These are phyloP conservation scores for Torymus tubicola DNA, from an alignment of 2,888 invertebrate genomes.

Conservation along the genomic window DNA sequence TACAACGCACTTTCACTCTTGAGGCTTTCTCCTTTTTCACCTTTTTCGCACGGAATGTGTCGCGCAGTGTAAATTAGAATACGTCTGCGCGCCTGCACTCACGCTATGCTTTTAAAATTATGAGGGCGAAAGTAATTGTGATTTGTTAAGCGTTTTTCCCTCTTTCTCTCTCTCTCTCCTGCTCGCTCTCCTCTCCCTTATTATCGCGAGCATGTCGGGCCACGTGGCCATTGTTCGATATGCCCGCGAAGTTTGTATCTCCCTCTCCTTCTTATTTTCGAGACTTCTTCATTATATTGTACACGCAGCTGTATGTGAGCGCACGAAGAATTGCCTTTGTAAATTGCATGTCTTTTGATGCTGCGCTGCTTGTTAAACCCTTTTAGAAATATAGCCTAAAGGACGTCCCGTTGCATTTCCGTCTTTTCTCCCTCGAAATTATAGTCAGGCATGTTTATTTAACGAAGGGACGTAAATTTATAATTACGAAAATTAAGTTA, in stretches of 20 bases:
- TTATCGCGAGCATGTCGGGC: constrained; percentile 18
- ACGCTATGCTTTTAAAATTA: constrained; percentile 45
- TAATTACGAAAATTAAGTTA: constrained; percentile 26
- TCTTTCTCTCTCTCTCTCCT: background rate
- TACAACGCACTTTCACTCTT: constrained; percentile 18
- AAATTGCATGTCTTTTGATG: background rate
- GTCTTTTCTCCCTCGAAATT: no score
- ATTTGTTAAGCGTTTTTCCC: constrained; percentile 48
- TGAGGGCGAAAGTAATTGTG: constrained; percentile 52
- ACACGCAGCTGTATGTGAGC: background rate
- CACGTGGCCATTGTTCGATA: constrained; percentile 18
- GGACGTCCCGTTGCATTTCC: background rate
- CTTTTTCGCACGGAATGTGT: background rate
- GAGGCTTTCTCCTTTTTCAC: constrained; percentile 23
- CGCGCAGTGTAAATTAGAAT: constrained; percentile 48
- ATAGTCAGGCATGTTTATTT: background rate
- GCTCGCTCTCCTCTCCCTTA: constrained; percentile 19
- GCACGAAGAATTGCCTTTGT: constrained; percentile 26
- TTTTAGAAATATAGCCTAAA: background rate
- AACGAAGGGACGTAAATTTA: background rate
- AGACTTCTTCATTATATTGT: constrained; percentile 20
- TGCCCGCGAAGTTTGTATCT: background rate
- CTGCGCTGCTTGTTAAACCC: background rate
- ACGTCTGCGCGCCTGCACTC: constrained; percentile 30
- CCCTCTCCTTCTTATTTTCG: background rate